Evolutionary conservation across 2,797 vertebrate species (phyloP).

Genomic region (Pteropus rufus): DNA sequence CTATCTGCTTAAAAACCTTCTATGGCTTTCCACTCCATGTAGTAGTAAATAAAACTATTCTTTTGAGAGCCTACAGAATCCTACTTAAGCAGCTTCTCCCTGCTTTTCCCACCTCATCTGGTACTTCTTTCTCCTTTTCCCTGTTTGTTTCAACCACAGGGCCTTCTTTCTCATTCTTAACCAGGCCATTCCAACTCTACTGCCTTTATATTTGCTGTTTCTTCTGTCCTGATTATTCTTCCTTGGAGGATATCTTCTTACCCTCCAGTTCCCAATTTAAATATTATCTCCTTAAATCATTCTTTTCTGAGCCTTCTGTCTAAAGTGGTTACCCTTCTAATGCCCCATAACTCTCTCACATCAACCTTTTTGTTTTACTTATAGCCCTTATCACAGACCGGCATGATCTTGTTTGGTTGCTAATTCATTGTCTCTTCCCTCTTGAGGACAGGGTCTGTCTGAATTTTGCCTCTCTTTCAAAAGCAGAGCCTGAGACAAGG

Average conservation of each 20-base stretch:
- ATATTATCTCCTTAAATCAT: not conserved
- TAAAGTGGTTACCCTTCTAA: not conserved
- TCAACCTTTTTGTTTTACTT: not conserved
- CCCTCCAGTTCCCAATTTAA: not conserved
- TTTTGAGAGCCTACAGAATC: not conserved
- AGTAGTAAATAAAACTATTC: slow-evolving; percentile 8
- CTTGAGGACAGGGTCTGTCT: not conserved
- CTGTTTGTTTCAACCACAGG: not conserved
- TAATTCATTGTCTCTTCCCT: not conserved
- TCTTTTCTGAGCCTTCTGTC: not conserved
- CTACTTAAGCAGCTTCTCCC: not conserved
- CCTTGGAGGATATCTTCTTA: not conserved
- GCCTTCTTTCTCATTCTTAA: not conserved
- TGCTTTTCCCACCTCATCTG: not conserved
- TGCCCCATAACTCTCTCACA: not conserved
- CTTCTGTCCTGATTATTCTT: not conserved
- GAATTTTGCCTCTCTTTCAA: not conserved
- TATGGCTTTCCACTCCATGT: not conserved
- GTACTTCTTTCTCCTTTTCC: not conserved
- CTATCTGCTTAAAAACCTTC: slow-evolving; percentile 41
- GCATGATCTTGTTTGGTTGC: not conserved
- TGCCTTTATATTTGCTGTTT: not conserved
- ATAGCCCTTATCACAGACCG: not conserved
- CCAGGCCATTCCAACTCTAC: not conserved
- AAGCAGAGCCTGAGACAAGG: slow-evolving; percentile 10